Base-by-base conservation (phyloP, 2,797 vertebrate species). In the Poeciliopsis presidionis region DNA sequence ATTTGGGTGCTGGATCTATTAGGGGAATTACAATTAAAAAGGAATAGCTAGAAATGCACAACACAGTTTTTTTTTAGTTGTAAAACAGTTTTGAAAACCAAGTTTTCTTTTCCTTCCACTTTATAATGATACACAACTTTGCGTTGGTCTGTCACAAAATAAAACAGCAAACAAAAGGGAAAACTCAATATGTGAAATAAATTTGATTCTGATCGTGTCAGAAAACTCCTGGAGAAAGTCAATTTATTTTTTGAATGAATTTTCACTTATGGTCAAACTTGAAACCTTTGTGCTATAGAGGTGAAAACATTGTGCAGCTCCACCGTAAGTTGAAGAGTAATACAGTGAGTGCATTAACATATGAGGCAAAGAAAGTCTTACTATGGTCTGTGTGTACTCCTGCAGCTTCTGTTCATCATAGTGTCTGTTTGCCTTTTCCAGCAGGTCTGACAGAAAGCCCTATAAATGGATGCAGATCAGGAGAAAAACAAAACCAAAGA, bases 351-450 rank as follows among this genome's bases (percentile, higher is more conserved):
- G 41, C n/a, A 43, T 70, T 70, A 28, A 14, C n/a, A 25, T 7
- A 14, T 70, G 28, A 20, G 45, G 67, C 20, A 65, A 43, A 59
- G 39, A 33, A 14, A 51, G 14, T 90, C 97, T 97, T 91, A 99
- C 98, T 14, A 98, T 99, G 86, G 98, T 99, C 88, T 98, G 96
- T 9, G 98, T 99, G 92, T 99, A 99, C 91, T 99, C 98, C 45
- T 96, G 95, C 82, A 99, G 96, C 93, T 99, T 98, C 89, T 97
- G 94, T 69, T 99, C 98, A 0, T 99, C 97, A 0, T 98, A 98
- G 57, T 97, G 97, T 90, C 97, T 95, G 94, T 99, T 99, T 0
- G 98, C 97, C 91, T 99, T 99, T 93, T 98, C 95, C 91, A 99
- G 94, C 92, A 99, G 96, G 91, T 99, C 98, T 0, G 97, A 98